A percentile compares a stretch with the other conserved stretches of the same genome.
Conservation (phyloP, 2,797 vertebrate genomes). For the Ibycter americanus region DNA sequence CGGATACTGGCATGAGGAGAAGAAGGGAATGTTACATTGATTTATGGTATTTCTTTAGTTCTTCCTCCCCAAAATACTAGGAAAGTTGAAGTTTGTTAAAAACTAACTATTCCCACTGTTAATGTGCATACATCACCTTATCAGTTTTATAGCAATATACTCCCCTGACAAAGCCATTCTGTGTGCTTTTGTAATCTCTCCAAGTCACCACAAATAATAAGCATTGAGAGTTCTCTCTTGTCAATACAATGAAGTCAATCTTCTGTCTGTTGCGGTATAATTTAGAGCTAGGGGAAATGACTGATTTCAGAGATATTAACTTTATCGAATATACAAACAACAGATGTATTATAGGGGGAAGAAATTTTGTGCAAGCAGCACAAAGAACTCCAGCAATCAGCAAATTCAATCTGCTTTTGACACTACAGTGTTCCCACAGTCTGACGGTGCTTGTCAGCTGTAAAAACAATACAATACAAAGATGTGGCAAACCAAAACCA, state of each 20-base stretch:
- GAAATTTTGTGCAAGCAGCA: conserved; percentile 61
- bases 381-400: conserved; percentile 72
- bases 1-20: conserved; percentile 29
- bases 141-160: conserved; percentile 51
- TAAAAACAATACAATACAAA: conserved; percentile 51
- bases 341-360: conserved; percentile 64
- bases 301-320: conserved; percentile 78
- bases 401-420: conserved; percentile 73
- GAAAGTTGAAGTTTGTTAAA: conserved; percentile 34
- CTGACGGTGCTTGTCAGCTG: conserved; percentile 31
- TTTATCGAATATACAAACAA: conserved; percentile 73
- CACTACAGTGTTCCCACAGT: conserved; percentile 40
- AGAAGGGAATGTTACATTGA: conserved; percentile 31
- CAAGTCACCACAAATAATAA: conserved; percentile 67
- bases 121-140: background rate
- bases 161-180: conserved; percentile 48
- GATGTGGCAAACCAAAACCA: conserved; percentile 59
- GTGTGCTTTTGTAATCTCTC: conserved; percentile 66
- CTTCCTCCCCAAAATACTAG: background rate
- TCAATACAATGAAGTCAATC: conserved; percentile 73
- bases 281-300: conserved; percentile 72
- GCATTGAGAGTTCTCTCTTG: conserved; percentile 65
- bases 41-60: conserved; percentile 47
- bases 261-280: conserved; percentile 64
- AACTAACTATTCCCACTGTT: background rate